Base-by-base conservation (phyloP, 2,797 vertebrate genomes). In the Bradypus variegatus region DNA sequence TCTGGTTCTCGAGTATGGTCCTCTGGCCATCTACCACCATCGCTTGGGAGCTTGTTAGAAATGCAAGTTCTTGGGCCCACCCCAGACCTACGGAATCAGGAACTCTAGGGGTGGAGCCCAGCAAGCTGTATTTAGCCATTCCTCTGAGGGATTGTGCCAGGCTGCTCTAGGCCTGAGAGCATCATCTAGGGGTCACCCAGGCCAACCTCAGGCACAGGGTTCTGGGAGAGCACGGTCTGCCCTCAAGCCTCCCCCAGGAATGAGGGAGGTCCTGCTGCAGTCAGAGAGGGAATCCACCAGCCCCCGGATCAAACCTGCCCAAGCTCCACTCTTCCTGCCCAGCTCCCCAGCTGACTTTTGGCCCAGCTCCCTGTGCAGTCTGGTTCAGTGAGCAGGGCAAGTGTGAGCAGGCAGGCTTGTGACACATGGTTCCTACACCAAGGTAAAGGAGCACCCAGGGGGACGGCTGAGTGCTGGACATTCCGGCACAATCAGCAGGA, bases 141-240 rank as follows among this genome's bases (percentile, higher is more conserved):
- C 38, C 48, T n/a, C 48, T 31, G 2, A 33, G 33, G 21, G 41
- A 48, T 45, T 67, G 45, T 27, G 64, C 1, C 0, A 31, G 75
- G 27, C 21, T 12, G 79, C 70, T 83, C 62, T 18, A 9, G 75
- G 36, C 41, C 36, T 79, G 25, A 58, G 85, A 65, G 53, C 69
- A 25, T 88, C 95, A 88, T 60, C 95, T 94, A 92, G 93, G 86
- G 94, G 87, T 16, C 78, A 58, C 21, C 3, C 3, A 1, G 13
- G 64, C 9, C n/a, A 70, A 73, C 13, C 21, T 48, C 67, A 31
- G 69, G 38, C 65, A 48, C 23, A 91, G 79, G 5, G 38, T 31
- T 45, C 45, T 31, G 25, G n/a, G 41, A n/a, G 2, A 9, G 45
- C 77, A 29, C 27, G 6, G 7, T 31, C 41, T 2, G 33, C 21